A percentile compares a stretch with the other conserved stretches of the same genome.
Conservation (phyloP, 2,888 invertebrate genomes). For the Ophonus ardosiacus region DNA sequence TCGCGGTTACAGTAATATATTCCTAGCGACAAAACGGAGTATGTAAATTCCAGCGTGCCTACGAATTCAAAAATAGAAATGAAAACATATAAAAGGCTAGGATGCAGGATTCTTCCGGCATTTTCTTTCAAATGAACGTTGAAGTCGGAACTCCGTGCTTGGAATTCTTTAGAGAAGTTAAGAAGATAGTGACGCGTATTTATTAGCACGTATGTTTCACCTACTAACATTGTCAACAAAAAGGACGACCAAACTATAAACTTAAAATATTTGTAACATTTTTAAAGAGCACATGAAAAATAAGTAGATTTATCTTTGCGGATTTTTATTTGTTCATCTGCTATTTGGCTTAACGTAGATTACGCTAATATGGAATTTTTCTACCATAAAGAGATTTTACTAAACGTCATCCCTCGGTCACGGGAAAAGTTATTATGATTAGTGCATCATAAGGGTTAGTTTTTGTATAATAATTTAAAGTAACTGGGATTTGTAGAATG, state of each 20-base stretch:
- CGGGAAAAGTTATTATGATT: too few species aligned
- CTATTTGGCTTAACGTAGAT: too few species aligned
- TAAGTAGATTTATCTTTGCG: too few species aligned
- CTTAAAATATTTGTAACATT: neutral
- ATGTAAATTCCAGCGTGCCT: slow-evolving; percentile 11
- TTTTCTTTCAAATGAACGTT: slow-evolving; percentile 25
- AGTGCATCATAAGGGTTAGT: too few species aligned
- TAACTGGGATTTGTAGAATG: too few species aligned
- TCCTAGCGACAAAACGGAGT: slow-evolving; percentile 21
- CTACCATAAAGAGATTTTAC: too few species aligned
- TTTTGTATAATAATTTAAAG: too few species aligned
- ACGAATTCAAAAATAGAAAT: slow-evolving; percentile 44
- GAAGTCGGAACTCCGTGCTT: neutral
- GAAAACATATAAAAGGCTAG: slow-evolving; percentile 33
- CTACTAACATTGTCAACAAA: neutral
- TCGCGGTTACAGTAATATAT: slow-evolving; percentile 31
- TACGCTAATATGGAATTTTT: too few species aligned
- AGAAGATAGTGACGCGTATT: neutral
- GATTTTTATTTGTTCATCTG: too few species aligned
- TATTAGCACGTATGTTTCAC: neutral
- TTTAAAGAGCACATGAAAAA: neutral
- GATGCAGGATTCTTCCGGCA: slow-evolving; percentile 26
- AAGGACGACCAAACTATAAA: too few species aligned
- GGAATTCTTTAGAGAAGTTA: neutral
- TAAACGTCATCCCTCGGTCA: too few species aligned